phyloP scores from a whole-genome alignment of 2,888 invertebrate genomes.

The Lumbricus terrestris region DNA sequence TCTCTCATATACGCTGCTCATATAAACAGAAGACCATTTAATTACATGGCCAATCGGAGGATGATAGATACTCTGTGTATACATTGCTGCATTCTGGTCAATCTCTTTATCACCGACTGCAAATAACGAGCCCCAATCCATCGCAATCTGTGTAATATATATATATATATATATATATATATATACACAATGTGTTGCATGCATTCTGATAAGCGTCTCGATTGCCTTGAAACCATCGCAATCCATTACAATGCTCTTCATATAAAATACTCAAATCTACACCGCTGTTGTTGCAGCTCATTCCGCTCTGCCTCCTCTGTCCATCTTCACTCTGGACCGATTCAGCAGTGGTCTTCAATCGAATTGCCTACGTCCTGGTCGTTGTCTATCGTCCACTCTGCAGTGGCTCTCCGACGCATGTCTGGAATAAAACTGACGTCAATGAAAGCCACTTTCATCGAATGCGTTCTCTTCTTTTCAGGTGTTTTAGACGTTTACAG shows the following conservation, averaged over 20 bases:
- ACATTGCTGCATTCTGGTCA: not conserved
- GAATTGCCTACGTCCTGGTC: not conserved
- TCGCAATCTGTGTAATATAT: not conserved
- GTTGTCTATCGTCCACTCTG: conserved; percentile 3
- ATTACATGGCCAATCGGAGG: not conserved
- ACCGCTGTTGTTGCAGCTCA: too few relatives aligned
- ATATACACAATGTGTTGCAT: too few relatives aligned
- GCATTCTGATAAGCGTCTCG: not conserved
- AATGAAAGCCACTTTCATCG: not conserved
- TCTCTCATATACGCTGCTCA: not conserved
- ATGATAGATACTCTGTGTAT: too few relatives aligned
- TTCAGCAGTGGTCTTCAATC: not conserved
- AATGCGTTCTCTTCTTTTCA: not conserved
- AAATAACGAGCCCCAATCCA: not conserved
- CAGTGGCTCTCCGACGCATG: not conserved
- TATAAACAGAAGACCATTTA: not conserved
- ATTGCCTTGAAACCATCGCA: not conserved
- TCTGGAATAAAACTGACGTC: not conserved
- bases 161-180: too few relatives aligned
- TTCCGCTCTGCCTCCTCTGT: not conserved
- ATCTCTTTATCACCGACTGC: not conserved
- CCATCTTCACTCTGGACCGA: not conserved
- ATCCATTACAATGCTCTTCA: not conserved
- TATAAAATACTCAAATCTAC: too few relatives aligned
- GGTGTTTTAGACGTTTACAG: not conserved